These are phyloP conservation scores for Agrochola lota DNA, from an alignment of 2,888 invertebrate species.

Conservation along the genomic window DNA sequence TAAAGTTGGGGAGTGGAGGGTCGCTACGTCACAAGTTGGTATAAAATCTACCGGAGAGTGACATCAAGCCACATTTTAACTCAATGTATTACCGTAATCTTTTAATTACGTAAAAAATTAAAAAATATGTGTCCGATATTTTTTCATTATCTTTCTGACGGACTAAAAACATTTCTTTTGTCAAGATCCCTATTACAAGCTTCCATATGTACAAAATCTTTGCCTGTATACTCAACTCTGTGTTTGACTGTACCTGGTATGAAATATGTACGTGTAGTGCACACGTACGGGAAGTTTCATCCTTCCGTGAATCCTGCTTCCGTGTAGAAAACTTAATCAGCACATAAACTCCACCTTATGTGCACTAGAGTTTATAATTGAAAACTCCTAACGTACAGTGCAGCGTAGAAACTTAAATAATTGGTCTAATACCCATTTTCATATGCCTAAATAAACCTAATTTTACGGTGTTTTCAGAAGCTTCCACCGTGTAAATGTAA, in stretches of 20 bases:
- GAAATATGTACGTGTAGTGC: constrained; percentile 7
- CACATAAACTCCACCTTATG: constrained; percentile 7
- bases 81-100: too few relatives aligned
- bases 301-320: not conserved
- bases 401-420: not conserved
- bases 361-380: constrained; percentile 4
- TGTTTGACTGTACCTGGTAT: too few relatives aligned
- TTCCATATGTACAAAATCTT: not conserved
- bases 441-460: too few relatives aligned
- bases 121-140: too few relatives aligned
- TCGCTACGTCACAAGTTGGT: too few relatives aligned
- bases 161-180: too few relatives aligned
- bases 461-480: not conserved
- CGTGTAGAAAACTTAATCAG: constrained; percentile 21
- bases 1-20: too few relatives aligned
- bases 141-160: too few relatives aligned
- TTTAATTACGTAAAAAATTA: too few relatives aligned
- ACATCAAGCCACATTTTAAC: too few relatives aligned
- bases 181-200: too few relatives aligned
- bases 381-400: not conserved
- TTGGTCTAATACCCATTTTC: not conserved
- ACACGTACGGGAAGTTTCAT: constrained; percentile 4
- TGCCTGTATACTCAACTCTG: not conserved
- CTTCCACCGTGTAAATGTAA: not conserved
- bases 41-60: too few relatives aligned